Evolutionary conservation across 1,140 invertebrate species (phyloP).

Genomic region (Littorina saxatilis): DNA sequence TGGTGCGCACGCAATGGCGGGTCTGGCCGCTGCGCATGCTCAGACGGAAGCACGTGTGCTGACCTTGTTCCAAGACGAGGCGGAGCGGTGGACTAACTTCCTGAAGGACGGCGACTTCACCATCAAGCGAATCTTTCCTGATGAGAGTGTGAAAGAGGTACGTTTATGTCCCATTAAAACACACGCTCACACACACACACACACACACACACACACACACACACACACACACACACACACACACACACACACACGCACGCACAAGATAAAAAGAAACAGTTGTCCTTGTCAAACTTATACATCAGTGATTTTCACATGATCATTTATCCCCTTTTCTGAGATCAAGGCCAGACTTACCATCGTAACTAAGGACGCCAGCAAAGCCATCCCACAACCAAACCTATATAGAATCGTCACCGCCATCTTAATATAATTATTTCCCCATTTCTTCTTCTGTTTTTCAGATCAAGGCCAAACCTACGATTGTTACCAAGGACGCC

Average conservation of each 20-base stretch:
- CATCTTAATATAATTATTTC: no score
- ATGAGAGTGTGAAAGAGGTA: slow-evolving; percentile 39
- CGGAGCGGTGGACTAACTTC: slow-evolving; percentile 58
- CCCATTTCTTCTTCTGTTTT: no score
- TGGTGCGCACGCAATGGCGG: slow-evolving; percentile 63
- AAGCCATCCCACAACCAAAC: slow-evolving; percentile 42
- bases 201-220: no score
- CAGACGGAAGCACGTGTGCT: slow-evolving; percentile 61
- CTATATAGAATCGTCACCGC: slow-evolving; percentile 56
- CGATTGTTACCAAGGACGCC: slow-evolving; percentile 50
- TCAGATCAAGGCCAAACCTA: slow-evolving; percentile 39
- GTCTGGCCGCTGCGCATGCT: slow-evolving; percentile 55
- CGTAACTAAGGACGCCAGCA: slow-evolving; percentile 45
- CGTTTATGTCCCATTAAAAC: no score
- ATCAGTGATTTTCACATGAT: no score
- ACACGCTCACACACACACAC: no score
- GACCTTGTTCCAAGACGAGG: slow-evolving; percentile 63
- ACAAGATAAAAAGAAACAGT: no score
- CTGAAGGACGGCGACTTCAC: slow-evolving; percentile 51
- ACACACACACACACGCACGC: no score
- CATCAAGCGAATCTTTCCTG: slow-evolving; percentile 50
- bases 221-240: no score
- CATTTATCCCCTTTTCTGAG: neutral
- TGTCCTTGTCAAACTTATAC: no score
- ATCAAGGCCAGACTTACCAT: slow-evolving; percentile 40